Evolutionary conservation across 1,140 invertebrate genomes (phyloP).

Genomic region (Achroia grisella): DNA sequence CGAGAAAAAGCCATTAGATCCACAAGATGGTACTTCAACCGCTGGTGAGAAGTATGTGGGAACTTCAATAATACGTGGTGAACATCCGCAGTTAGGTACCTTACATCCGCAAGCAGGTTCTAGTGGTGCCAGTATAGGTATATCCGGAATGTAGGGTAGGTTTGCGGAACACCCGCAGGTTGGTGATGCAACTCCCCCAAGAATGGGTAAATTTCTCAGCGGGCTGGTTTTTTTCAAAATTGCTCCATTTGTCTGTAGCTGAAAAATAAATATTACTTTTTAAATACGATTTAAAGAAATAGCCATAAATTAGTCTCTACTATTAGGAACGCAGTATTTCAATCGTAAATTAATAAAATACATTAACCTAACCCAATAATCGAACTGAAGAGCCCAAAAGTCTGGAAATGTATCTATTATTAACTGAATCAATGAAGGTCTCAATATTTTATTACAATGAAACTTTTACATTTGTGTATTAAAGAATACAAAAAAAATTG

Average conservation of each 20-base stretch:
- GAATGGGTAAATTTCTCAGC: no score
- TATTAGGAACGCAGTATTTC: no score
- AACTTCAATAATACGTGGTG: not conserved
- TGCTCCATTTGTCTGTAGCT: not conserved
- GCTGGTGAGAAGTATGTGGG: not conserved
- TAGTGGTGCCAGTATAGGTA: not conserved
- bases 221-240: not conserved
- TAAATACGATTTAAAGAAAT: no score
- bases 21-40: not conserved
- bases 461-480: no score
- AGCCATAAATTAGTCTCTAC: no score
- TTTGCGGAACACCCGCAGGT: not conserved
- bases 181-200: not conserved
- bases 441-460: no score
- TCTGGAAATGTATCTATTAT: no score
- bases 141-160: not conserved
- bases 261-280: not conserved
- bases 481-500: no score
- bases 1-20: not conserved
- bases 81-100: not conserved
- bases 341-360: no score
- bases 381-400: no score
- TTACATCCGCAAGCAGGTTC: not conserved
- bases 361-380: no score
- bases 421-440: no score